A percentile compares a stretch with the other conserved stretches of the same genome.
phyloP scores from a whole-genome alignment of 2,888 invertebrate genomes.

The Amaurobius ferox region DNA sequence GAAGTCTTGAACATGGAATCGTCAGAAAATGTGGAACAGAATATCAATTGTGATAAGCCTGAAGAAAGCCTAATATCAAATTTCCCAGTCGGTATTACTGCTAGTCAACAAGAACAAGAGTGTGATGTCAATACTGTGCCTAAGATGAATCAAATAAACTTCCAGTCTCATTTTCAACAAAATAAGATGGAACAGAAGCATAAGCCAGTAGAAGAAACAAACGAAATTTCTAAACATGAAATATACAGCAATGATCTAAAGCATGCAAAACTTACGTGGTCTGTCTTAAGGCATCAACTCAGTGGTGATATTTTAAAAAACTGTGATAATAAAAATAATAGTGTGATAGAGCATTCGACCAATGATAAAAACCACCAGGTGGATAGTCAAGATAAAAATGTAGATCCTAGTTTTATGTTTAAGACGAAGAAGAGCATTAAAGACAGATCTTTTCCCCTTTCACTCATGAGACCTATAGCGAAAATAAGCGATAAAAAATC shows the following conservation, averaged over 20 bases:
- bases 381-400: neutral
- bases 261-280: slow-evolving; percentile 41
- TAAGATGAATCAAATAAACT: slow-evolving; percentile 38
- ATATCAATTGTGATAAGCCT: neutral
- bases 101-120: slow-evolving; percentile 51
- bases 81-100: neutral
- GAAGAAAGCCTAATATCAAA: neutral
- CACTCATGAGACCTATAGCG: slow-evolving; percentile 49
- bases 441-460: slow-evolving; percentile 50
- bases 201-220: slow-evolving; percentile 5
- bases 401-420: neutral
- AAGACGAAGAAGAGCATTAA: slow-evolving; percentile 28
- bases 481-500: slow-evolving; percentile 36
- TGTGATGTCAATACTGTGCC: slow-evolving; percentile 28
- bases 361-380: slow-evolving; percentile 25
- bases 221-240: neutral
- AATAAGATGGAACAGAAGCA: slow-evolving; percentile 9
- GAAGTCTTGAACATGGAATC: neutral
- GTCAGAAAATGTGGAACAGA: neutral
- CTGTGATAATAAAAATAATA: slow-evolving; percentile 52
- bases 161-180: slow-evolving; percentile 10
- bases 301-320: slow-evolving; percentile 31
- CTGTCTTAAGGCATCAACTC: slow-evolving; percentile 43
- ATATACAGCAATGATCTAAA: neutral
- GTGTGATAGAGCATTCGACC: slow-evolving; percentile 51